phyloP scores from a whole-genome alignment of 2,113 vertebrate species.

The Lichenostomus cassidix region DNA sequence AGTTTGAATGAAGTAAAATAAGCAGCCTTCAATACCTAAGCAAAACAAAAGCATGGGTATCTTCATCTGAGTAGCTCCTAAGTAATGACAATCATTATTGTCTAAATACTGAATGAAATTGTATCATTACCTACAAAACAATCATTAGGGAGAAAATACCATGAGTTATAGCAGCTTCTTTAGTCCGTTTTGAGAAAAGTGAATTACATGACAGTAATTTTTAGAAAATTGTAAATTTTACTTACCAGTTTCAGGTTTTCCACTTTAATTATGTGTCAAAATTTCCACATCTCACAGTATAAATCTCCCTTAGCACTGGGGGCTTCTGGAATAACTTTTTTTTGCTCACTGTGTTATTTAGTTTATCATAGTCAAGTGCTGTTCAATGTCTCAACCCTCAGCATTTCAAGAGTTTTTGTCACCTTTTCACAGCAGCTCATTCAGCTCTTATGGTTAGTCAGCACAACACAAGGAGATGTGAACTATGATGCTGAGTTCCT shows the following conservation, averaged over 20 bases:
- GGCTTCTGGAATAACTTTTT: background rate
- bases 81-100: background rate
- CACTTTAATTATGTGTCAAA: background rate
- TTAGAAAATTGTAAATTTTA: background rate
- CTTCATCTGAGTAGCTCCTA: background rate
- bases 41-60: background rate
- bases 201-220: background rate
- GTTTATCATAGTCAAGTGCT: background rate
- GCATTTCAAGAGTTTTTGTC: background rate
- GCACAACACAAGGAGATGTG: background rate
- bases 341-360: background rate
- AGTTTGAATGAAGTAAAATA: background rate
- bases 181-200: background rate
- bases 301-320: background rate
- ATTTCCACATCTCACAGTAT: background rate
- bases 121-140: background rate
- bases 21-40: background rate
- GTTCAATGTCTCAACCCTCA: background rate
- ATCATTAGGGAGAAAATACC: background rate
- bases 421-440: background rate
- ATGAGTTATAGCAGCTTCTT: background rate
- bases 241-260: background rate
- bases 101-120: background rate
- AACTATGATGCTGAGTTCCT: background rate
- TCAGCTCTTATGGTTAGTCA: background rate